phyloP scores from a whole-genome alignment of 2,888 invertebrate genomes.

The Rhagium mordax region DNA sequence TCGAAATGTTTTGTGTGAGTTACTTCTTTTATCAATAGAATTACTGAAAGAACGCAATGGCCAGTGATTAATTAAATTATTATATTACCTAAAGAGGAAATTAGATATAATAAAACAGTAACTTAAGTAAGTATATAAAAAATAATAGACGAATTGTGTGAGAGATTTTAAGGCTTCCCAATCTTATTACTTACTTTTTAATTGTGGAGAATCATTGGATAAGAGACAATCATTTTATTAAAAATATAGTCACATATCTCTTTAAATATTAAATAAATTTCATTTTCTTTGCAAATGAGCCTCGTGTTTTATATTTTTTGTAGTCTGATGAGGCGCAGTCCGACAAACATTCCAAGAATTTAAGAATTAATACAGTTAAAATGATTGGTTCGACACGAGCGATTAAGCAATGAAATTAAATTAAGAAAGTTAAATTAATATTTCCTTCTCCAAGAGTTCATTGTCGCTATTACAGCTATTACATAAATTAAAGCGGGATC shows the following conservation, averaged over 20 bases:
- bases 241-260: no score
- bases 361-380: conserved; percentile 17
- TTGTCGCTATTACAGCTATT: conserved; percentile 30
- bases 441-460: conserved; percentile 29
- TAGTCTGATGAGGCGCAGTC: not conserved
- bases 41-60: no score
- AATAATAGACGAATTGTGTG: no score
- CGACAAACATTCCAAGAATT: conserved; percentile 18
- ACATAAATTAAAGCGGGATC: conserved; percentile 29
- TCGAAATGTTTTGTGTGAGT: not conserved
- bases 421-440: conserved; percentile 37
- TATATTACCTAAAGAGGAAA: no score
- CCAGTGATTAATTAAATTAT: no score
- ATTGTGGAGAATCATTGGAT: no score
- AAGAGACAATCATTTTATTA: no score
- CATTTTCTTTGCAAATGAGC: not conserved
- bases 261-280: no score
- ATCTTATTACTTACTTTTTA: no score
- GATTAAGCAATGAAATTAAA: conserved; percentile 33
- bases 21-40: not conserved
- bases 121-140: no score
- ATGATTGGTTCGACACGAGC: conserved; percentile 12
- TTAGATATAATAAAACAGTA: no score
- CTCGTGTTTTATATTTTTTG: not conserved
- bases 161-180: no score